Evolutionary conservation across 2,797 vertebrate species (phyloP).

Genomic region (Acomys russatus): DNA sequence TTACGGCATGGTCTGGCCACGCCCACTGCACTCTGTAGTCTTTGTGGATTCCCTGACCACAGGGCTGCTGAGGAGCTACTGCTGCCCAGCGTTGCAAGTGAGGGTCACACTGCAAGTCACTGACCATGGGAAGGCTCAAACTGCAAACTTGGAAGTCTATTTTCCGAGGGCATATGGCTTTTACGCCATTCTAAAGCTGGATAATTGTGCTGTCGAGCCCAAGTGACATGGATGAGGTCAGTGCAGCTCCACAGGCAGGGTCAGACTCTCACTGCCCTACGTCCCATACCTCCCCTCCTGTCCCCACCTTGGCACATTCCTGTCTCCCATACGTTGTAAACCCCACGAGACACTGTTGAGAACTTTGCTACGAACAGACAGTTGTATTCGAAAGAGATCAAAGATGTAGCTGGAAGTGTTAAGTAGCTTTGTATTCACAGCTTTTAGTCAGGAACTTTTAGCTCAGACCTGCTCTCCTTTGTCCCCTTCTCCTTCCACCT

Average conservation of each 20-base stretch:
- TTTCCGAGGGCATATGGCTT: not conserved
- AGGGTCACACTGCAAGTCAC: not conserved
- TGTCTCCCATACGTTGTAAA: not conserved
- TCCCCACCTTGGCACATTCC: too few species aligned
- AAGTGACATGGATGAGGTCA: not conserved
- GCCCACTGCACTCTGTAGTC: too few species aligned
- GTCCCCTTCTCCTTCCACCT: too few species aligned
- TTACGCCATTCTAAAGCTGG: too few species aligned
- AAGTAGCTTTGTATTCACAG: accelerated
- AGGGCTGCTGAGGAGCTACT: too few species aligned
- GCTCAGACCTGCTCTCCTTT: not conserved
- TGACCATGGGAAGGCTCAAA: not conserved
- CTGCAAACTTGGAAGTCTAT: too few species aligned
- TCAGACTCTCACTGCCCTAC: accelerated
- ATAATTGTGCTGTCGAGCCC: not conserved
- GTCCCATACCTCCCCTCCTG: accelerated
- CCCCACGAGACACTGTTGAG: too few species aligned
- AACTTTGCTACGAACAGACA: not conserved
- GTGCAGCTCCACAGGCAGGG: not conserved
- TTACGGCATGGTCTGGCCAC: accelerated
- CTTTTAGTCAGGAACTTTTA: not conserved
- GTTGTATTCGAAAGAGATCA: not conserved
- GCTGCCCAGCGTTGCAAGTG: too few species aligned
- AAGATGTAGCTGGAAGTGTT: not conserved
- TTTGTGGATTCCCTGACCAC: too few species aligned